phyloP scores from a whole-genome alignment of 2,888 invertebrate species.

The Hoplodrina blanda region DNA sequence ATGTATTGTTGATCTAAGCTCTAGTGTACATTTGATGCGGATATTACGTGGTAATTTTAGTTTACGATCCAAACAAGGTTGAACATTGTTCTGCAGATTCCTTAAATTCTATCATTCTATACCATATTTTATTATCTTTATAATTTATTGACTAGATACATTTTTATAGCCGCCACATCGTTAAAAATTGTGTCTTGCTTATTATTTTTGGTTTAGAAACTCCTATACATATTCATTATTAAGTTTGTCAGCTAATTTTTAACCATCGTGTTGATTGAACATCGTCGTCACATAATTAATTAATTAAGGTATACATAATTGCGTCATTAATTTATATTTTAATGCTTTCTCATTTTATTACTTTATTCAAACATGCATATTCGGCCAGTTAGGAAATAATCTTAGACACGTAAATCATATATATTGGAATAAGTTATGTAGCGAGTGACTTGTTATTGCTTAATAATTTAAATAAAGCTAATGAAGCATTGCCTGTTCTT shows the following conservation, averaged over 20 bases:
- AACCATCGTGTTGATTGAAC: slow-evolving; percentile 83
- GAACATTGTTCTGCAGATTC: slow-evolving; percentile 68
- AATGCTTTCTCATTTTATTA: slow-evolving; percentile 80
- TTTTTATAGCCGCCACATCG: slow-evolving; percentile 74
- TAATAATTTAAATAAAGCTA: slow-evolving; percentile 85
- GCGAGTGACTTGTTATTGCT: slow-evolving; percentile 79
- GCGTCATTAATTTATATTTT: slow-evolving; percentile 80
- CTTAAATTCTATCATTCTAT: slow-evolving; percentile 71
- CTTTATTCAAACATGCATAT: slow-evolving; percentile 79
- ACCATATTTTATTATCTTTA: slow-evolving; percentile 75
- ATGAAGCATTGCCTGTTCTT: slow-evolving; percentile 78
- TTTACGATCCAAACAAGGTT: slow-evolving; percentile 75
- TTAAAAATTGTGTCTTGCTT: slow-evolving; percentile 73
- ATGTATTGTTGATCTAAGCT: slow-evolving; percentile 57
- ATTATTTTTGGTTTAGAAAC: slow-evolving; percentile 71
- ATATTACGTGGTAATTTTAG: slow-evolving; percentile 61
- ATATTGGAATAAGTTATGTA: slow-evolving; percentile 77
- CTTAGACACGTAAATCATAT: slow-evolving; percentile 79
- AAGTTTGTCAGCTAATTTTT: slow-evolving; percentile 83
- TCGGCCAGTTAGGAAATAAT: slow-evolving; percentile 77
- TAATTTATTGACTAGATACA: slow-evolving; percentile 78
- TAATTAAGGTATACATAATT: slow-evolving; percentile 85
- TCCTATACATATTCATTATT: slow-evolving; percentile 81
- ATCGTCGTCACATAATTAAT: slow-evolving; percentile 85
- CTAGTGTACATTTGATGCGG: slow-evolving; percentile 60